Evolutionary conservation across 2,888 invertebrate species (phyloP), one percentile per base, ranked within the genome.

Genomic region (Hirtodrosophila histrioides): DNA sequence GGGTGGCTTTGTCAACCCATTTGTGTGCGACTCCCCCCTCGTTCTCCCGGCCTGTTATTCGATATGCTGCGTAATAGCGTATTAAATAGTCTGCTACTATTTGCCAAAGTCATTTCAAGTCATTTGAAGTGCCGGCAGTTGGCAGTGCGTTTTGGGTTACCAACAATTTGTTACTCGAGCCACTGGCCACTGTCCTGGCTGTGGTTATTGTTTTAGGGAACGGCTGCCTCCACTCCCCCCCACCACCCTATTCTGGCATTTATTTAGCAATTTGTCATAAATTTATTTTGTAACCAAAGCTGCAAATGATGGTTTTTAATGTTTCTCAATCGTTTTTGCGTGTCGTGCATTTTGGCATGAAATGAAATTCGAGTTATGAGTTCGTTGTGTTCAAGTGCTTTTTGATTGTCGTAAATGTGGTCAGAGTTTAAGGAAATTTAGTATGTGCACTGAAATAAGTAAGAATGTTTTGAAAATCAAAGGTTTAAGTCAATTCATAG

Each of bases 31-130:
- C 17, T 71, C 48, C 27, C 27, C 6, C 5, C 27, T 27, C 27
- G 27, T 36, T 5, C 17, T 23, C 17, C 49, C 43, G 29, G 41
- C 50, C 44, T 80, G 89, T 78, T 78, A 90, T 90, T 89, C 89
- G 89, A 90, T 90, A 90, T 83, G 78, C 84, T 82, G 75, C 75
- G 76, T 88, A 89, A 90, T 89, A 88, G 89, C 80, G 88, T 89
- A 88, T 88, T 89, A 89, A 90, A 86, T 89, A 88, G 88, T 88
- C 80, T 84, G 76, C 75, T 81, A 81, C 75, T 77, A 84, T 83
- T 83, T 83, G 78, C 82, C 70, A 83, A 83, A 75, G 79, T 84
- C 79, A 75, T 82, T 81, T 69, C 75, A 53, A 68, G 68, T 70
- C 63, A 61, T 68, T 67, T 45, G 8, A 11, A 48, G 36, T 12